These are phyloP conservation scores for Tetragonula clypearis DNA, from an alignment of 1,140 invertebrate species.

Conservation along the genomic window DNA sequence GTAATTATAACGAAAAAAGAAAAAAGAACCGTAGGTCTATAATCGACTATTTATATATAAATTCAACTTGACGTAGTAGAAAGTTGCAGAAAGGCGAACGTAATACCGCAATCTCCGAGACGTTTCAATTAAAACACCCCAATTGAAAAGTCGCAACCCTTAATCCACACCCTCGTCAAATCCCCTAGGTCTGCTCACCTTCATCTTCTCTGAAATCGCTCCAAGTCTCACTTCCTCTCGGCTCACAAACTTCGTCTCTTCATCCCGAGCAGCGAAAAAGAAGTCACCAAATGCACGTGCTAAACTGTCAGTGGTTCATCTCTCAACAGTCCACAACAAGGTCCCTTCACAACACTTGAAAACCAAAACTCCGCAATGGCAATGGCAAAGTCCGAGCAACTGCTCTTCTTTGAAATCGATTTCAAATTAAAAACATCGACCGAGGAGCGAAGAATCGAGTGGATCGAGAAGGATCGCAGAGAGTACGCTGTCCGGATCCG, in stretches of 20 bases:
- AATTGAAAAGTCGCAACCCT: too few species aligned
- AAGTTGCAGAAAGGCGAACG: too few species aligned
- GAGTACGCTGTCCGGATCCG: conserved; percentile 51
- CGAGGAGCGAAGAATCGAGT: not conserved
- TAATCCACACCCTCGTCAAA: not conserved
- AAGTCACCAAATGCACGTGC: not conserved
- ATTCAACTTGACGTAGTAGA: too few species aligned
- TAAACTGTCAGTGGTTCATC: not conserved
- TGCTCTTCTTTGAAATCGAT: too few species aligned
- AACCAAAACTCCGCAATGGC: not conserved
- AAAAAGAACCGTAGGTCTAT: too few species aligned
- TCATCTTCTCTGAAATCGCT: conserved; percentile 23
- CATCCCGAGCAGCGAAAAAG: not conserved
- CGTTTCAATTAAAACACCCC: too few species aligned
- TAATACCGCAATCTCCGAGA: too few species aligned
- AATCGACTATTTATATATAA: too few species aligned
- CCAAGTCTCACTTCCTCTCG: not conserved
- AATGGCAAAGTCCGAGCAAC: too few species aligned
- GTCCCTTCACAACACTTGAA: conserved; percentile 24
- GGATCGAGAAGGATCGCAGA: conserved; percentile 25
- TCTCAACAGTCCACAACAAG: not conserved
- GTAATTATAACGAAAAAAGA: too few species aligned
- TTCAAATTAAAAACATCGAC: too few species aligned
- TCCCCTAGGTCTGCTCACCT: not conserved
- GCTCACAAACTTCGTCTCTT: not conserved